phyloP scores from a whole-genome alignment of 2,113 vertebrate genomes.

The Puma concolor region DNA sequence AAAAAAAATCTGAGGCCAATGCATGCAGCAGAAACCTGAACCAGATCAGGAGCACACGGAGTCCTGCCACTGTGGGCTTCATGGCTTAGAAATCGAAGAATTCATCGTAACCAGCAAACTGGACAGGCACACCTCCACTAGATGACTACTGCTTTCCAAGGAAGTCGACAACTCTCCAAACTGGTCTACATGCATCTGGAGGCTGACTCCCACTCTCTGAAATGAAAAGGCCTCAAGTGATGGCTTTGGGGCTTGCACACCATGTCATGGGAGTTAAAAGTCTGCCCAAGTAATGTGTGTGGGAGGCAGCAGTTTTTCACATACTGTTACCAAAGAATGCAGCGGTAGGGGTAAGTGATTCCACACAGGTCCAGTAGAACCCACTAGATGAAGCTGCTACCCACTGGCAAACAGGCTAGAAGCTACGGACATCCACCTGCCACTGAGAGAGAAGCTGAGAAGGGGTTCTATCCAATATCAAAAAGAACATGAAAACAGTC shows the following conservation, averaged over 20 bases:
- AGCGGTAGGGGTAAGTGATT: background rate
- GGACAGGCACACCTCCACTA: background rate
- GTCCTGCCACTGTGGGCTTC: background rate
- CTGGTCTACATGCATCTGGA: background rate
- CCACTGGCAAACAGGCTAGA: background rate
- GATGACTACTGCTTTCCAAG: background rate
- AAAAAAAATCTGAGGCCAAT: background rate
- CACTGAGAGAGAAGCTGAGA: background rate
- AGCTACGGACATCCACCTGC: background rate
- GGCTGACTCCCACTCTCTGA: background rate
- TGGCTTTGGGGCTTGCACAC: background rate
- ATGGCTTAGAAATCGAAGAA: background rate
- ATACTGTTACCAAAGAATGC: background rate
- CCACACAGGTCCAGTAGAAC: background rate
- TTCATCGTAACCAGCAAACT: background rate
- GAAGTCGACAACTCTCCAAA: background rate
- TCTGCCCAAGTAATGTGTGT: background rate
- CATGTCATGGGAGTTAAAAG: background rate
- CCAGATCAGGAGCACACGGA: background rate
- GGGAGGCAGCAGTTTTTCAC: background rate
- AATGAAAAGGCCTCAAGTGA: background rate
- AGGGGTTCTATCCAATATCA: constrained; percentile 34
- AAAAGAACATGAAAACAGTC: background rate
- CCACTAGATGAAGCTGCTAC: background rate
- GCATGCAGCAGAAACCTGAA: background rate